These are phyloP conservation scores for Sepioteuthis lessoniana DNA, from an alignment of 2,888 invertebrate genomes.

Conservation along the genomic window DNA sequence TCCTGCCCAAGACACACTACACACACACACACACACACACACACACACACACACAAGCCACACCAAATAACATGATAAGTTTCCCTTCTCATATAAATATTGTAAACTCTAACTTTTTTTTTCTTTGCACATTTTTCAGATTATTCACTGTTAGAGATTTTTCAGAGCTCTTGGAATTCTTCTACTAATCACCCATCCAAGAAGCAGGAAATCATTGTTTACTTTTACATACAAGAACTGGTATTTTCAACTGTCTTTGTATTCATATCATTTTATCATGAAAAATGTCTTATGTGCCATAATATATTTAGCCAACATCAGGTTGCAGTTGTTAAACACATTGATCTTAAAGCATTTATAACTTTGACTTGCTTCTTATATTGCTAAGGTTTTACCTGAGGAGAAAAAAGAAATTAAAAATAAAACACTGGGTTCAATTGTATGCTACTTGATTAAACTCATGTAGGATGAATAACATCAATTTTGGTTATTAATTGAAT, in stretches of 20 bases:
- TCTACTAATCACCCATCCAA: not conserved
- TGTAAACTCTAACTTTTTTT: too few relatives aligned
- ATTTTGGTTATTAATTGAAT: not conserved
- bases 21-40: too few relatives aligned
- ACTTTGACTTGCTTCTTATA: not conserved
- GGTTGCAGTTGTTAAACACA: not conserved
- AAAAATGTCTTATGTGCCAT: too few relatives aligned
- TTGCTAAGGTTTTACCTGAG: not conserved
- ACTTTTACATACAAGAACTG: too few relatives aligned
- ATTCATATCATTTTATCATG: too few relatives aligned
- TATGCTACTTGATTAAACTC: not conserved
- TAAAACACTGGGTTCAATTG: not conserved
- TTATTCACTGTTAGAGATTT: not conserved
- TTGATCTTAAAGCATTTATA: not conserved
- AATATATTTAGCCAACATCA: too few relatives aligned
- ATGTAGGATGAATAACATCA: not conserved
- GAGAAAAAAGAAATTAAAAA: too few relatives aligned
- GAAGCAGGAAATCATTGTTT: not conserved
- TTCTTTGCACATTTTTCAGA: not conserved
- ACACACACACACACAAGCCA: too few relatives aligned
- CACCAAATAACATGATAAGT: too few relatives aligned
- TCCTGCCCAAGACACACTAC: too few relatives aligned
- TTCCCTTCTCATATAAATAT: not conserved
- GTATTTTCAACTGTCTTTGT: too few relatives aligned
- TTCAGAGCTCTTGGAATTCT: not conserved